Evolutionary conservation across 2,113 vertebrate genomes (phyloP).

Genomic region (Limanda limanda): DNA sequence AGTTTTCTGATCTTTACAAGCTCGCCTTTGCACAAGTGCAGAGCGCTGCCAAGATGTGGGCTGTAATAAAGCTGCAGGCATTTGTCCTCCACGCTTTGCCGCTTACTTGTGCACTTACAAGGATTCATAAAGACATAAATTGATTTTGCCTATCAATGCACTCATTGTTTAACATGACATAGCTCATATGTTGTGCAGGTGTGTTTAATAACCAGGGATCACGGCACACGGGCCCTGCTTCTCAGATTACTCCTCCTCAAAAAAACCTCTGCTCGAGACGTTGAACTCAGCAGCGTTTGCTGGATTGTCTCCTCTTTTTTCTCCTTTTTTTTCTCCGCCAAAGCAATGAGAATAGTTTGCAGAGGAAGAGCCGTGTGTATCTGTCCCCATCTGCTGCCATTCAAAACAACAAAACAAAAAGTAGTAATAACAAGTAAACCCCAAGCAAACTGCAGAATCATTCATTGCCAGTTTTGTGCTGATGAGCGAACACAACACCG

Average conservation of each 20-base stretch:
- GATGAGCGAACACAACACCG: slow-evolving; percentile 79
- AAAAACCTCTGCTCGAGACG: slow-evolving; percentile 37
- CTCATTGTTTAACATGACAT: slow-evolving; percentile 77
- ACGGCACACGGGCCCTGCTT: slow-evolving; percentile 48
- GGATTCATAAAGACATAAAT: slow-evolving; percentile 78
- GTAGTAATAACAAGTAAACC: slow-evolving; percentile 66
- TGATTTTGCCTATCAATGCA: slow-evolving; percentile 80
- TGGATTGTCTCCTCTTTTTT: slow-evolving; percentile 21
- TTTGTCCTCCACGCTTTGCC: slow-evolving; percentile 42
- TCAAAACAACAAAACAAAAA: slow-evolving; percentile 67
- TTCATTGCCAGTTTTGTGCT: slow-evolving; percentile 74
- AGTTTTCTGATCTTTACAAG: slow-evolving; percentile 74
- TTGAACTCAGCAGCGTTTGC: slow-evolving; percentile 29
- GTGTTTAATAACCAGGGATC: slow-evolving; percentile 77
- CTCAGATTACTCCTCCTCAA: slow-evolving; percentile 68
- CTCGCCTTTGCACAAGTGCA: slow-evolving; percentile 57
- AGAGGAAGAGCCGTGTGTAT: slow-evolving; percentile 31
- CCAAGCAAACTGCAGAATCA: slow-evolving; percentile 72
- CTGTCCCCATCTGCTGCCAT: slow-evolving; percentile 34
- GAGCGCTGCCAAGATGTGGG: slow-evolving; percentile 60
- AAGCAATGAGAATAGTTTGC: slow-evolving; percentile 35
- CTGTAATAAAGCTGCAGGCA: slow-evolving; percentile 72
- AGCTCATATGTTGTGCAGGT: slow-evolving; percentile 78
- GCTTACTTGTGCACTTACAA: slow-evolving; percentile 59
- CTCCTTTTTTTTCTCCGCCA: slow-evolving; percentile 14